Evolutionary conservation across 2,888 invertebrate genomes (phyloP).

Genomic region (Chydorus sphaericus): DNA sequence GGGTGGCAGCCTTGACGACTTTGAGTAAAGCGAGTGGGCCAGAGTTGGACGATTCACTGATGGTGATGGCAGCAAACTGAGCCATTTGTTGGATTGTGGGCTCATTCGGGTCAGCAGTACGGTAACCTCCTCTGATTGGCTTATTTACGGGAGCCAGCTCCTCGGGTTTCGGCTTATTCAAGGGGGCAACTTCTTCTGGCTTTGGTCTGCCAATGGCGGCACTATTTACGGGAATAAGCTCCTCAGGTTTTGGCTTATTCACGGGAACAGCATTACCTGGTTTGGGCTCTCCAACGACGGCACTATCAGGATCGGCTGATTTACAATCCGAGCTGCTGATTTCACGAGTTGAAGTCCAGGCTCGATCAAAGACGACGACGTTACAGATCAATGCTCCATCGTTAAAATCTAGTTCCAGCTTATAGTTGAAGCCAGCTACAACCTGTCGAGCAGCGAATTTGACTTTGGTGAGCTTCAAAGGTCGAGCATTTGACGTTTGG

Average conservation of each 20-base stretch:
- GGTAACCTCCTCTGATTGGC: constrained; percentile 19
- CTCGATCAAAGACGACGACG: constrained; percentile 2
- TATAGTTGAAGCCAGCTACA: constrained; percentile 1
- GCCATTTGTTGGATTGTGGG: constrained; percentile 13
- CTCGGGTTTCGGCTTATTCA: no score
- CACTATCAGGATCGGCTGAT: no score
- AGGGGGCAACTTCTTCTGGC: neutral
- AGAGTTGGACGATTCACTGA: neutral
- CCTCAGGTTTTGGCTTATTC: no score
- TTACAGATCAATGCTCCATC: constrained; percentile 47
- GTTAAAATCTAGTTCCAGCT: constrained; percentile 36
- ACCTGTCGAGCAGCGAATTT: neutral
- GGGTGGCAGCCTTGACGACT: constrained; percentile 1
- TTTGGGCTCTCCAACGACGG: no score
- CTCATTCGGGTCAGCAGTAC: constrained; percentile 19
- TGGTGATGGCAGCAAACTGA: neutral
- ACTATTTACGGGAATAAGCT: no score
- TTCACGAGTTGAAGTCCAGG: constrained; percentile 1
- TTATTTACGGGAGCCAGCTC: no score
- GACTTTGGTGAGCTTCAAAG: neutral
- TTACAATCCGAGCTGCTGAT: neutral
- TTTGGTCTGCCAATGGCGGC: no score
- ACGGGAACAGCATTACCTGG: no score
- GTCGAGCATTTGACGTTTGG: neutral
- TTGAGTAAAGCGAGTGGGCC: neutral